A percentile compares a stretch with the other conserved stretches of the same genome.
Conservation (phyloP, 2,888 invertebrate species). For the Dastarcus helophoroides region DNA sequence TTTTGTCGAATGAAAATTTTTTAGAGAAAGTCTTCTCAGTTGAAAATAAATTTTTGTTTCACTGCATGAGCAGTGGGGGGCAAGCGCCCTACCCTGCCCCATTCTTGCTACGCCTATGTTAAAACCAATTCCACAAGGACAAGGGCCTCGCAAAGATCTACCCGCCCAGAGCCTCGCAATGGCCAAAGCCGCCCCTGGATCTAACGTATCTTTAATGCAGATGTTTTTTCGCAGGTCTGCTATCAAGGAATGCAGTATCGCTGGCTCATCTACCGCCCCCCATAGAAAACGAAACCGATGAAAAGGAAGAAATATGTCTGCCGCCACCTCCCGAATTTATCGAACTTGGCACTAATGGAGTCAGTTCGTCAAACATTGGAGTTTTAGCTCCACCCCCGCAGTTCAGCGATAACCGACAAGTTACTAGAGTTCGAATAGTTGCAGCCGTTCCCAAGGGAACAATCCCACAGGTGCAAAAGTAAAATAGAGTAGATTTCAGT, state of each 20-base stretch:
- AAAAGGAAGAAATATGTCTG: slow-evolving; percentile 49
- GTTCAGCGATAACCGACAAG: slow-evolving; percentile 64
- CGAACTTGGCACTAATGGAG: slow-evolving; percentile 34
- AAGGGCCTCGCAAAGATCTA: too few relatives aligned
- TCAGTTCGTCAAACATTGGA: slow-evolving; percentile 37
- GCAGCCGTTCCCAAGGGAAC: slow-evolving; percentile 66
- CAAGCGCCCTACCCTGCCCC: too few relatives aligned
- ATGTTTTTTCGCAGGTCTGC: slow-evolving; percentile 10
- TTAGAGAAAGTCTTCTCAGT: too few relatives aligned
- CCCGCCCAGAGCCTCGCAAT: too few relatives aligned
- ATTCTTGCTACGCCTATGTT: too few relatives aligned
- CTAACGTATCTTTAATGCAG: too few relatives aligned
- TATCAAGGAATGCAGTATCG: slow-evolving; percentile 42
- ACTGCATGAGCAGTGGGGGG: too few relatives aligned
- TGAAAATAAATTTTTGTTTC: too few relatives aligned
- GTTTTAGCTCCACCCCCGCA: slow-evolving; percentile 79
- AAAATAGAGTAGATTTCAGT: too few relatives aligned
- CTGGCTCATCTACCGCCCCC: slow-evolving; percentile 74
- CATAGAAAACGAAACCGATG: slow-evolving; percentile 58
- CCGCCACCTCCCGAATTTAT: slow-evolving; percentile 51
- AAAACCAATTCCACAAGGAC: too few relatives aligned
- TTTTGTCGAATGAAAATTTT: too few relatives aligned
- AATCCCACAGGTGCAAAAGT: slow-evolving; percentile 14
- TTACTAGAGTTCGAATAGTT: slow-evolving; percentile 64
- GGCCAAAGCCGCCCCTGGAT: too few relatives aligned